Conservation (phyloP, 2,888 invertebrate genomes). For the Flabesymbios commensalis region DNA sequence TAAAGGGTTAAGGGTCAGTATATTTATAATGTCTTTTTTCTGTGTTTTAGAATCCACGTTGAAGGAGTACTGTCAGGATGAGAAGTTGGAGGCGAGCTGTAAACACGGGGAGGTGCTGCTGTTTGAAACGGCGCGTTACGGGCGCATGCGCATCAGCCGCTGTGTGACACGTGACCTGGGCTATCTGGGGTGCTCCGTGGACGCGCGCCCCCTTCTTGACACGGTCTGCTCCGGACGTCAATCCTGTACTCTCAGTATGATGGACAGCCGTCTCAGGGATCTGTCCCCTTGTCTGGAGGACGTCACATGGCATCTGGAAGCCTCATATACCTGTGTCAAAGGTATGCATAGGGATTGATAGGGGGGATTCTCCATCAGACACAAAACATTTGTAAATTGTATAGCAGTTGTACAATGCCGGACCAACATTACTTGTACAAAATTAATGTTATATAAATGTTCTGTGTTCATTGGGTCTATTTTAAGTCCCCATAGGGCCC, state of each 20-base stretch:
- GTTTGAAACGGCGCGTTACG: constrained; percentile 16
- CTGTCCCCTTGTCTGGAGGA: constrained; percentile 15
- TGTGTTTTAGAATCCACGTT: too few relatives aligned
- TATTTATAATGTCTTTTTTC: too few relatives aligned
- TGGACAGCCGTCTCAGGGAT: constrained; percentile 12
- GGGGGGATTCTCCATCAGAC: too few relatives aligned
- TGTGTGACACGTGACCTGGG: constrained; percentile 19
- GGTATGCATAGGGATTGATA: constrained; percentile 6
- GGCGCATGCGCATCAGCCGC: constrained; percentile 9
- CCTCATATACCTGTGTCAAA: constrained; percentile 12
- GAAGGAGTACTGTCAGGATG: constrained; percentile 22
- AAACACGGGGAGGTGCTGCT: constrained; percentile 3
- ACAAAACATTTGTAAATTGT: too few relatives aligned
- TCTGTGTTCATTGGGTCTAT: too few relatives aligned
- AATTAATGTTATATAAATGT: too few relatives aligned
- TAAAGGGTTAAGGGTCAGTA: too few relatives aligned
- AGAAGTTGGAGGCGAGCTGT: constrained; percentile 12
- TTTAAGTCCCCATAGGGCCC: too few relatives aligned
- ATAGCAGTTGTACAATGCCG: too few relatives aligned
- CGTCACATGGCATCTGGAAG: constrained; percentile 25
- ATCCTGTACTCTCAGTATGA: constrained; percentile 17
- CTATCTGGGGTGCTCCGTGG: constrained; percentile 15
- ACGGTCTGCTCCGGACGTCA: constrained; percentile 16
- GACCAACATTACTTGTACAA: too few relatives aligned
- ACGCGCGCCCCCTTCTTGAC: constrained; percentile 12